phyloP scores from a whole-genome alignment of 1,140 invertebrate genomes.

The Achatina immaculata region DNA sequence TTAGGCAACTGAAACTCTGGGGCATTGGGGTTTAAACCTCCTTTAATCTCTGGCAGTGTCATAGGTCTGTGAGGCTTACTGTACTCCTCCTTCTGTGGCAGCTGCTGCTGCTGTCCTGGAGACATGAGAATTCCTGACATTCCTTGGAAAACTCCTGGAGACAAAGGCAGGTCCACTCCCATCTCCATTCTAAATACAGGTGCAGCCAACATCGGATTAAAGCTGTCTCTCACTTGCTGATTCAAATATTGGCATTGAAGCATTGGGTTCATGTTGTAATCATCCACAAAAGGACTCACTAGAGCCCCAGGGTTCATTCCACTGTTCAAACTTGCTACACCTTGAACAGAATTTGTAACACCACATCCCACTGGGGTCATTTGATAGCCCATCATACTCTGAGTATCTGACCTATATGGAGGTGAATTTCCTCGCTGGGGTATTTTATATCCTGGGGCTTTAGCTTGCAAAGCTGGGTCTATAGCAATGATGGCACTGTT shows the following conservation, averaged over 20 bases:
- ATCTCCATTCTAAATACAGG: background rate
- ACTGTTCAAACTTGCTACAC: background rate
- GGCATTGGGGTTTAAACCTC: constrained; percentile 87
- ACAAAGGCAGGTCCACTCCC: background rate
- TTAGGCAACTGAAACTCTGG: constrained; percentile 78
- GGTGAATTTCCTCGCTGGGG: constrained; percentile 54
- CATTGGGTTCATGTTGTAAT: background rate
- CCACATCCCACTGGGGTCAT: background rate
- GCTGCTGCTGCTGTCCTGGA: constrained; percentile 36
- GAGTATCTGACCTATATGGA: constrained; percentile 39
- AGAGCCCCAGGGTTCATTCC: background rate
- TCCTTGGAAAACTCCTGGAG: background rate
- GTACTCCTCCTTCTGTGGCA: constrained; percentile 64
- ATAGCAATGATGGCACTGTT: constrained; percentile 75
- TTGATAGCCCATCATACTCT: background rate
- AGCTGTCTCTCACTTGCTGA: background rate
- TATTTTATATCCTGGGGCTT: constrained; percentile 65
- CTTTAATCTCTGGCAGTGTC: constrained; percentile 73
- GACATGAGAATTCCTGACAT: constrained; percentile 38
- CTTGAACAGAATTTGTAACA: background rate
- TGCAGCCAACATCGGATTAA: background rate
- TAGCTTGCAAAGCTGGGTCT: constrained; percentile 67
- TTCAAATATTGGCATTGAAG: background rate
- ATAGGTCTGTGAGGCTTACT: constrained; percentile 70
- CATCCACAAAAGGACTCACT: background rate